These are phyloP conservation scores for Anorthoa munda DNA, from an alignment of 2,888 invertebrate species.

Conservation along the genomic window DNA sequence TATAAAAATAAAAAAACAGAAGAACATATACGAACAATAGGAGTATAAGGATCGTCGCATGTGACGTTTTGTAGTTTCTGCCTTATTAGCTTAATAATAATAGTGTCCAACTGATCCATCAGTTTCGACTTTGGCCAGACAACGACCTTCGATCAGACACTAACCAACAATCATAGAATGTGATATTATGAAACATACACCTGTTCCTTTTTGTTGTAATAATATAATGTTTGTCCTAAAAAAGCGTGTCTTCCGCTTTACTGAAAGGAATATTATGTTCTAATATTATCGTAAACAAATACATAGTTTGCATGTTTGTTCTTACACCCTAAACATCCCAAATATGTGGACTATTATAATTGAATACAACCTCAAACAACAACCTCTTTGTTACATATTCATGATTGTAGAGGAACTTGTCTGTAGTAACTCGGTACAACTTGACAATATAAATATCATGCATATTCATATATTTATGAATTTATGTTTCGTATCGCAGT, in stretches of 20 bases:
- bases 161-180: no score
- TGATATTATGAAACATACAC: no score
- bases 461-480: slow-evolving; percentile 29
- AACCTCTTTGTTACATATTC: slow-evolving; percentile 34
- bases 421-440: not conserved
- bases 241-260: not conserved
- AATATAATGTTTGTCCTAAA: no score
- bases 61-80: no score
- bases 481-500: slow-evolving; percentile 2
- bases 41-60: no score
- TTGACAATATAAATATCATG: slow-evolving; percentile 21
- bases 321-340: not conserved
- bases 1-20: not conserved
- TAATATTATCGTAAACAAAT: not conserved
- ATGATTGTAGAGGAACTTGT: slow-evolving; percentile 20
- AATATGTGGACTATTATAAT: slow-evolving; percentile 25
- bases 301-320: slow-evolving; percentile 17
- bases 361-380: slow-evolving; percentile 29
- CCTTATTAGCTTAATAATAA: no score
- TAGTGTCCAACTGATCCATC: no score
- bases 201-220: no score
- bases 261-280: not conserved
- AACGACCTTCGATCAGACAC: no score
- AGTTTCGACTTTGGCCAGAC: no score
- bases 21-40: no score